A percentile compares a stretch with the other conserved stretches of the same genome.
Evolutionary conservation across 2,888 invertebrate genomes (phyloP).

Genomic region (Polietes domitor): DNA sequence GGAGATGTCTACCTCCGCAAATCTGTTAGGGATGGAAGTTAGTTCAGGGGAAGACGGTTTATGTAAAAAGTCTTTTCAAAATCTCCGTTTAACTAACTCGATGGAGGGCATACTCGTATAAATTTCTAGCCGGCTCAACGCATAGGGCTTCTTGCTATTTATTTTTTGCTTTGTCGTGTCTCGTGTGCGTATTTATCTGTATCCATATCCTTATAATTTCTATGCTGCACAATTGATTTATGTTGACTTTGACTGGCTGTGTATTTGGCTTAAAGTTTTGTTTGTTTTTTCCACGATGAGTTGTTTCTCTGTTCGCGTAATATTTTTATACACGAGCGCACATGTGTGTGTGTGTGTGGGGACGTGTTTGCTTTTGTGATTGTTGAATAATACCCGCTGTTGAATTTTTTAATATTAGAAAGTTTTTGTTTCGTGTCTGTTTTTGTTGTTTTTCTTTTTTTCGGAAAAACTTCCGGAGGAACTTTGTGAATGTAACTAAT

Average conservation of each 20-base stretch:
- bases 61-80: no score
- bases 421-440: constrained; percentile 39
- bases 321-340: neutral
- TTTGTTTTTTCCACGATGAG: constrained; percentile 42
- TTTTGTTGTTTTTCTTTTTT: constrained; percentile 3
- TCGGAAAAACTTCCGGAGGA: constrained; percentile 46
- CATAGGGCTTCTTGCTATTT: no score
- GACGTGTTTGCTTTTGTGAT: constrained; percentile 13
- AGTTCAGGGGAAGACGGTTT: no score
- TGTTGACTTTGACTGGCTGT: constrained; percentile 48
- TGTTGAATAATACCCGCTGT: constrained; percentile 49
- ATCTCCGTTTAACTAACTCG: no score
- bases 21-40: no score
- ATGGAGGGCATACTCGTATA: no score
- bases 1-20: no score
- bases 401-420: constrained; percentile 39
- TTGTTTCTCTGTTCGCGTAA: neutral
- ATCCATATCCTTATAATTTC: no score
- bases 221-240: constrained; percentile 50
- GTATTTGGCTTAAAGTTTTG: constrained; percentile 50
- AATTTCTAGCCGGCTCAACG: no score
- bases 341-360: neutral
- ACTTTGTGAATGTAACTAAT: constrained; percentile 62
- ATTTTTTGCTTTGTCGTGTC: no score
- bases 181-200: no score